phyloP scores from a whole-genome alignment of 2,113 vertebrate genomes.

The Archocentrus centrarchus region DNA sequence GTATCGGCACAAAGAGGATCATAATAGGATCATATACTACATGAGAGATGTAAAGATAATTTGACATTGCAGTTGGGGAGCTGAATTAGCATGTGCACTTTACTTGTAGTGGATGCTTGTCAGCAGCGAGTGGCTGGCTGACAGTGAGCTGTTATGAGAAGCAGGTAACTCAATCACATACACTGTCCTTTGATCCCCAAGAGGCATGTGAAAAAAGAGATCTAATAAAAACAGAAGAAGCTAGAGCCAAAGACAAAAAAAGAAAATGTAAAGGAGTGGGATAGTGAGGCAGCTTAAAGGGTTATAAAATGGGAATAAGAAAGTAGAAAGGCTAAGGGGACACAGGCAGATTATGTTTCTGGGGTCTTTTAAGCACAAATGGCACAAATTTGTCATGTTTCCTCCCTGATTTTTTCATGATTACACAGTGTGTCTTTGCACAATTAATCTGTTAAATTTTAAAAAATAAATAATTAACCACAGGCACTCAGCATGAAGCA shows the following conservation, averaged over 20 bases:
- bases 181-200: slow-evolving; percentile 28
- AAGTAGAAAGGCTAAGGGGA: background rate
- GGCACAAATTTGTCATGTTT: background rate
- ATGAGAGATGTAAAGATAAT: slow-evolving; percentile 17
- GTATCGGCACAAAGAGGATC: slow-evolving; percentile 8
- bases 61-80: slow-evolving; percentile 16
- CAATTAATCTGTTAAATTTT: background rate
- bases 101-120: slow-evolving; percentile 32
- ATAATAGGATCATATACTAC: slow-evolving; percentile 20
- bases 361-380: background rate
- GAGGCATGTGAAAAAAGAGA: slow-evolving; percentile 7
- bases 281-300: slow-evolving; percentile 11
- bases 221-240: slow-evolving; percentile 32
- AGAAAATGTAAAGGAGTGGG: background rate
- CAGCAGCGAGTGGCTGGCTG: slow-evolving; percentile 1
- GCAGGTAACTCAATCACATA: slow-evolving; percentile 38
- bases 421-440: background rate
- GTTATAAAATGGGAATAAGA: slow-evolving; percentile 21
- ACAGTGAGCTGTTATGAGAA: slow-evolving; percentile 45
- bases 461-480: slow-evolving; percentile 25
- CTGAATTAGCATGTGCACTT: slow-evolving; percentile 47
- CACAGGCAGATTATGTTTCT: background rate
- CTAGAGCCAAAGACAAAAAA: background rate
- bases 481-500: background rate
- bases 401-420: background rate